Percentiles rank a stretch among this genome's conserved stretches.
Evolutionary conservation across 1,140 invertebrate genomes (phyloP).

Genomic region (Neodiprion fabricii): DNA sequence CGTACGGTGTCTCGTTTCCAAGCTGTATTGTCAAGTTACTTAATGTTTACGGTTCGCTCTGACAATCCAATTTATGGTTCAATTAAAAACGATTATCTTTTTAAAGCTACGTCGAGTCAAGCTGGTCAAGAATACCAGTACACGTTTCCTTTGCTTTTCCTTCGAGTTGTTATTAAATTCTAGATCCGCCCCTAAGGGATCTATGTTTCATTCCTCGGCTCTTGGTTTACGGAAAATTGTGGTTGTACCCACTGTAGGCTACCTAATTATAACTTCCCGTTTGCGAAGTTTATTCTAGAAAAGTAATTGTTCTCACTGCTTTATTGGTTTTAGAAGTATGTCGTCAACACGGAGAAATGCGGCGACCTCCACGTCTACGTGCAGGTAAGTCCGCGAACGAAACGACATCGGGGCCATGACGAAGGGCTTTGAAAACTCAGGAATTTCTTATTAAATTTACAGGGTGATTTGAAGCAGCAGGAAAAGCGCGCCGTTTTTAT

Average conservation of each 20-base stretch:
- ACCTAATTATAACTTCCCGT: no score
- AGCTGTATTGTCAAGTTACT: no score
- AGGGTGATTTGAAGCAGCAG: conserved; percentile 81
- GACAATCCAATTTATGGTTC: neutral
- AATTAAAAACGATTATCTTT: neutral
- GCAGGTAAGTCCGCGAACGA: conserved; percentile 61
- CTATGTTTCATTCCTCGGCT: neutral
- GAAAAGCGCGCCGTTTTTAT: conserved; percentile 83
- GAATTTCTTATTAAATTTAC: conserved; percentile 43
- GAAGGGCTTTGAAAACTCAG: conserved; percentile 18
- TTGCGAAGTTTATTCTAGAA: no score
- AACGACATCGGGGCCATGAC: conserved; percentile 19
- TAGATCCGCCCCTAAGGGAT: neutral
- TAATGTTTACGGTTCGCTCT: neutral
- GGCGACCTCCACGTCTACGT: conserved; percentile 73
- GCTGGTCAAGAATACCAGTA: neutral
- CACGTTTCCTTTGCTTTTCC: no score
- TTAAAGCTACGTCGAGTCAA: neutral
- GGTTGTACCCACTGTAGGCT: no score
- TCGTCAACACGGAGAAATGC: conserved; percentile 73
- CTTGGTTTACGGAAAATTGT: neutral
- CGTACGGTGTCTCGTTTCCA: no score
- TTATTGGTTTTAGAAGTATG: conserved; percentile 68
- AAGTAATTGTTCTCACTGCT: no score
- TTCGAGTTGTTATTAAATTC: neutral